Percentiles rank a stretch among this genome's conserved stretches.
Evolutionary conservation across 2,113 vertebrate genomes (phyloP).

Genomic region (Scophthalmus maximus): DNA sequence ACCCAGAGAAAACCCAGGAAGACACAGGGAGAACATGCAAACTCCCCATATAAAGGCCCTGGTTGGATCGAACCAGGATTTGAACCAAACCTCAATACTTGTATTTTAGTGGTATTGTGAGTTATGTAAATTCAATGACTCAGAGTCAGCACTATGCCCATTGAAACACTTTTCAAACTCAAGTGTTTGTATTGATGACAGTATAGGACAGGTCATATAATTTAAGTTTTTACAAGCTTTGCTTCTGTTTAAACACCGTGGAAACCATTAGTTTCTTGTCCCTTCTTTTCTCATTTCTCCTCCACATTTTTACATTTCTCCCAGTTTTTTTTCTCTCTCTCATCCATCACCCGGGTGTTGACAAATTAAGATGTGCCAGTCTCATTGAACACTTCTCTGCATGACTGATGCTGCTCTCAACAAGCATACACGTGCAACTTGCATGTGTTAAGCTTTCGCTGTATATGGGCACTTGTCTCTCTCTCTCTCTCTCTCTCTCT

Average conservation of each 20-base stretch:
- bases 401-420: slow-evolving; percentile 66
- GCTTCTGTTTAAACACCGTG: neutral
- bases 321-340: slow-evolving; percentile 19
- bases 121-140: too few species aligned
- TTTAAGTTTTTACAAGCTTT: neutral
- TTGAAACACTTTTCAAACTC: neutral
- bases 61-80: too few species aligned
- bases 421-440: slow-evolving; percentile 23
- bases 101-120: too few species aligned
- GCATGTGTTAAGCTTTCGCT: slow-evolving; percentile 31
- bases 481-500: slow-evolving; percentile 7
- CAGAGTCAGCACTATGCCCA: too few species aligned
- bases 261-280: neutral
- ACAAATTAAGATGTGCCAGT: slow-evolving; percentile 80
- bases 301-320: neutral
- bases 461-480: slow-evolving; percentile 50
- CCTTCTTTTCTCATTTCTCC: neutral
- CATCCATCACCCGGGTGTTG: slow-evolving; percentile 69
- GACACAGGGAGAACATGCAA: too few species aligned
- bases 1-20: too few species aligned
- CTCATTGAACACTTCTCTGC: slow-evolving; percentile 71
- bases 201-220: neutral
- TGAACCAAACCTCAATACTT: too few species aligned
- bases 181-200: neutral
- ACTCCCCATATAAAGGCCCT: too few species aligned